A percentile compares a stretch with the other conserved stretches of the same genome.
phyloP scores from a whole-genome alignment of 2,888 invertebrate species.

The Julus scanicus region DNA sequence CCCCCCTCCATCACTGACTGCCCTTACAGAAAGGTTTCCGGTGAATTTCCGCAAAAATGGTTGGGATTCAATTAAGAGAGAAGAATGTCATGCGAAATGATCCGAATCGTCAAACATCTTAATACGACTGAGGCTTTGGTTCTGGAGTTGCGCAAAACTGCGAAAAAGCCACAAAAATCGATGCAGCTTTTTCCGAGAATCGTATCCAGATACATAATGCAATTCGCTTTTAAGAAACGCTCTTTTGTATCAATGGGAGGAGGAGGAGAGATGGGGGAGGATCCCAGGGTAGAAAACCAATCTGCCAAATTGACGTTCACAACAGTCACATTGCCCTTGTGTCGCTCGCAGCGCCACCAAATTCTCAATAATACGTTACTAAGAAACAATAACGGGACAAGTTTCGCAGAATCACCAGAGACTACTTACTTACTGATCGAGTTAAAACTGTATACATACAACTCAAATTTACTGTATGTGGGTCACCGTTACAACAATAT shows the following conservation, averaged over 20 bases:
- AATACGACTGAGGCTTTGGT: not conserved
- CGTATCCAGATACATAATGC: constrained; percentile 23
- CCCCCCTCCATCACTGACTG: not conserved
- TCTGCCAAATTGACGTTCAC: constrained; percentile 8
- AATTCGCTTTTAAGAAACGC: constrained; percentile 30
- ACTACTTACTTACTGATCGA: not conserved
- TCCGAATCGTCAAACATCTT: constrained; percentile 8
- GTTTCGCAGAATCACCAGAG: not conserved
- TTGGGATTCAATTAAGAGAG: not conserved
- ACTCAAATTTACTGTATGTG: not conserved
- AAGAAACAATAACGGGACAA: not conserved
- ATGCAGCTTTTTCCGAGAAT: constrained; percentile 37
- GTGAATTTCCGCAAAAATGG: constrained; percentile 4
- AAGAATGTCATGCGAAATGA: not conserved
- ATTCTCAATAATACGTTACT: not conserved
- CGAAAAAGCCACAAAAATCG: not conserved
- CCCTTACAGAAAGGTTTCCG: not conserved
- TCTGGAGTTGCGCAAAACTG: not conserved
- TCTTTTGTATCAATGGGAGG: constrained; percentile 3
- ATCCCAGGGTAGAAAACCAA: not conserved
- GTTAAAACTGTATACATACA: not conserved
- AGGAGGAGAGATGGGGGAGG: not conserved
- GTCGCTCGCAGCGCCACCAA: not conserved
- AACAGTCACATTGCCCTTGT: not conserved
- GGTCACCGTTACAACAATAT: too few relatives aligned